These are phyloP conservation scores for Sarcophaga bullata DNA, from an alignment of 1,140 invertebrate species.

Conservation along the genomic window DNA sequence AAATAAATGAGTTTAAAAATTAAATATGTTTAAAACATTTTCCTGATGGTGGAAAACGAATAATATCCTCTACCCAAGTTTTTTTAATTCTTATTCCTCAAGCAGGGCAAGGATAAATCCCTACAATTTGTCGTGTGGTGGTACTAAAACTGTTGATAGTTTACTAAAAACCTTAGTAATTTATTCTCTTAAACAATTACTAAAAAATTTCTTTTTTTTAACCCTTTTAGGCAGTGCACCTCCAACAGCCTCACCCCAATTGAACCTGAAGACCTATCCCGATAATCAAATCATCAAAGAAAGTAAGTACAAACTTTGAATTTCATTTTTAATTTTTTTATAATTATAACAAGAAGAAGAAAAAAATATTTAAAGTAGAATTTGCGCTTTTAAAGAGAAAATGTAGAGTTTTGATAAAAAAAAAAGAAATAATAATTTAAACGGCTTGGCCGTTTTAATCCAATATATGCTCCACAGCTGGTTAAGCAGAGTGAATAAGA, in stretches of 20 bases:
- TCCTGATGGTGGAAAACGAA: too few relatives aligned
- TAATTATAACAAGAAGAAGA: too few relatives aligned
- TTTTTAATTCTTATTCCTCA: too few relatives aligned
- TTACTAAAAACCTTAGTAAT: background rate
- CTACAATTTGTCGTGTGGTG: too few relatives aligned
- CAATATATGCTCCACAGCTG: too few relatives aligned
- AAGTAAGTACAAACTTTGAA: constrained; percentile 72
- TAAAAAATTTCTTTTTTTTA: constrained; percentile 5
- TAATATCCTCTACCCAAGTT: too few relatives aligned
- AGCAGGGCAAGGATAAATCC: too few relatives aligned
- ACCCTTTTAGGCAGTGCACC: background rate
- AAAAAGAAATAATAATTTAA: background rate
- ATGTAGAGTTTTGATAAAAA: background rate
- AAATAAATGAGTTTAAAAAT: too few relatives aligned
- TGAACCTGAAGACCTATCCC: constrained; percentile 80
- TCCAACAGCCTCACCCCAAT: constrained; percentile 47
- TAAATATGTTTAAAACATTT: too few relatives aligned
- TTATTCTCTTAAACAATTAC: background rate
- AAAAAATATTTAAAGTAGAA: constrained; percentile 21
- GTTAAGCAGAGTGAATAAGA: too few relatives aligned
- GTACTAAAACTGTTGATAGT: too few relatives aligned
- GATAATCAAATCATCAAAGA: constrained; percentile 80
- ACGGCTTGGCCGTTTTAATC: too few relatives aligned
- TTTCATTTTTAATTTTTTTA: background rate
- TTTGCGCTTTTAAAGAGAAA: background rate